Base-by-base conservation (phyloP, 2,113 vertebrate genomes). In the Connochaetes taurinus region DNA sequence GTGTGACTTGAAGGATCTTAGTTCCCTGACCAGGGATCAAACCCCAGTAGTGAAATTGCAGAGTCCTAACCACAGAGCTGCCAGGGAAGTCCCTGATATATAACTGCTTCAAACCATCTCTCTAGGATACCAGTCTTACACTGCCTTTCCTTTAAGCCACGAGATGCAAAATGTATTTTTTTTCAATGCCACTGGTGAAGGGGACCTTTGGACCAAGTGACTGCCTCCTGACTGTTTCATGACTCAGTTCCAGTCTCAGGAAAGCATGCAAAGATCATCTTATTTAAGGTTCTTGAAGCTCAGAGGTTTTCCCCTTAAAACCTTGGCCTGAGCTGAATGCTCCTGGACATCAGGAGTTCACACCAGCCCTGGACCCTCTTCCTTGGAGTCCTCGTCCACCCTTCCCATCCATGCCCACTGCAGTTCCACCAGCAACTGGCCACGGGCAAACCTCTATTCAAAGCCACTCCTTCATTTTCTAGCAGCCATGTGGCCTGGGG, bases 21-120 rank as follows among this genome's bases (percentile, higher is more conserved):
- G 9, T 13, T 52, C 31, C 2, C 45, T 12, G 47, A 19, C 5
- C 2, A 81, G 78, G 16, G 17, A 7, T 81, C 29, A 50, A 52
- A 81, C 9, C 78, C 45, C 47, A 31, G 78, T 19, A 52, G 78
- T 33, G 47, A 19, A 21, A 52, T 0, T 19, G 29, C 1, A 3
- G 29, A 52, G 29, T 33, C 29, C 47, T 21, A 33, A 12, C 47
- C 16, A 52, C 16, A 12, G 78, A 47, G 15, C 9, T 52, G 29
- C 78, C 78, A 50, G 78, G 17, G 45, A 31, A 33, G 9, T 13
- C 29, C 47, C 45, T 76, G 87, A 81, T 36, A 85, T 55, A 36
- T 15, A 94, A 29, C 90, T 86, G 95, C 74, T 83, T 98, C 87
- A 36, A 92, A 96, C 62, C 92, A 31, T 97, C 93, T 97, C 64